Evolutionary conservation across 1,140 invertebrate species (phyloP), one percentile per base, ranked within the genome.

Genomic region (Anastatus disparis): DNA sequence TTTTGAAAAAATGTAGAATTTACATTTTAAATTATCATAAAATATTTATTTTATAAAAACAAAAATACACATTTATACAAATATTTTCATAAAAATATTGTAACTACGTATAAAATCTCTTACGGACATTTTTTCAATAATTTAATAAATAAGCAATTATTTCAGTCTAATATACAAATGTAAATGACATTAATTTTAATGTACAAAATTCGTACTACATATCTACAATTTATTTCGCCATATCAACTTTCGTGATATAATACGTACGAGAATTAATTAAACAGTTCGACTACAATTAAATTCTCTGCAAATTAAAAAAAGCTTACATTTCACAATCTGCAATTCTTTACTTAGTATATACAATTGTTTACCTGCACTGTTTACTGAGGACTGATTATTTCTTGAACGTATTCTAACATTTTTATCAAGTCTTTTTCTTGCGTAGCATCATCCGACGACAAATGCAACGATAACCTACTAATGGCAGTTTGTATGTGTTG

Each of bases 381-480:
- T 35, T 10, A 35, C 31, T 17, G 35, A 15, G 77, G 74, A 38
- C 70, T 78, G 3, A 84, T 50, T 40, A 84, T 78, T 55, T 73
- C 71, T 13, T 82, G 66, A 6, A 84, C 63, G 29, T 83, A 83
- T 31, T 82, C 77, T 31, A 84, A 64, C 75, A 84, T 79, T 52
- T 76, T 81, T 1, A 78, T 58, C 13, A 80, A 44, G 22, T 84
- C 80, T 22, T 75, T 71, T 13, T 82, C 75, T 17, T 81, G 72
- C n/a, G 8, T 17, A 0, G 22, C 53, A 3, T 65, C 55, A 15
- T n/a, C 20, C 69, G 22, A 75, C 69, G 17, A 75, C 61, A 6
- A 72, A 70, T 40, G 73, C 48, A 8, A 81, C 56, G 78, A 74
- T n/a, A 82, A 56, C 59, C 77, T 76, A 15, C 81, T 79, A 13